A percentile compares a stretch with the other conserved stretches of the same genome.
Conservation (phyloP, 2,797 vertebrate genomes). For the Oreonectes daqikongensis region DNA sequence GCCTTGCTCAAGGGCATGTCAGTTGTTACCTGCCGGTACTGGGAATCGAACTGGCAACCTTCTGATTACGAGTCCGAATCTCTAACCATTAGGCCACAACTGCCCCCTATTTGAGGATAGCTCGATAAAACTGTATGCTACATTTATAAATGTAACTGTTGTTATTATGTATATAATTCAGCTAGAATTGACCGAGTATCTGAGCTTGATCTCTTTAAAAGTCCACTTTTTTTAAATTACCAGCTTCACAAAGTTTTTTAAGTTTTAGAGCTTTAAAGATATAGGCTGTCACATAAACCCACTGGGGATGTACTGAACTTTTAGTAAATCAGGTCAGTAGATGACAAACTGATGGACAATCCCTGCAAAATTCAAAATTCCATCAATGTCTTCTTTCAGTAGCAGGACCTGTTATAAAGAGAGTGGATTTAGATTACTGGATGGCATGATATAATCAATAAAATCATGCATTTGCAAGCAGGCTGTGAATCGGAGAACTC, state of each 20-base stretch:
- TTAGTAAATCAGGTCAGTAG: neutral
- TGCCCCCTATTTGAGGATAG: too few relatives aligned
- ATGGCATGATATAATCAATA: slow-evolving; percentile 37
- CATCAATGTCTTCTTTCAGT: neutral
- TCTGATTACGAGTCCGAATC: too few relatives aligned
- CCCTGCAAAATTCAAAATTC: neutral
- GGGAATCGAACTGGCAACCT: too few relatives aligned
- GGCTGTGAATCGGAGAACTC: slow-evolving; percentile 21
- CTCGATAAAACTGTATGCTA: too few relatives aligned
- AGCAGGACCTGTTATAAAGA: neutral
- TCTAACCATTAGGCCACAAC: too few relatives aligned
- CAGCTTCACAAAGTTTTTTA: neutral
- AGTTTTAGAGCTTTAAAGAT: neutral
- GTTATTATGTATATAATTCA: too few relatives aligned
- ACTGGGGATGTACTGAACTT: neutral
- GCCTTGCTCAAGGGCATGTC: too few relatives aligned
- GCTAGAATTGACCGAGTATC: too few relatives aligned
- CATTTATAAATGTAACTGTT: too few relatives aligned
- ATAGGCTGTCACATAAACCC: neutral
- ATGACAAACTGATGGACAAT: neutral
- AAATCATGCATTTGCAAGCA: slow-evolving; percentile 21
- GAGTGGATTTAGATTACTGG: neutral
- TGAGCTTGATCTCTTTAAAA: neutral
- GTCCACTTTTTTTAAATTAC: neutral
- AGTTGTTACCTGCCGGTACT: too few relatives aligned